phyloP scores from a whole-genome alignment of 2,113 vertebrate species.

The Hystrix brachyura region DNA sequence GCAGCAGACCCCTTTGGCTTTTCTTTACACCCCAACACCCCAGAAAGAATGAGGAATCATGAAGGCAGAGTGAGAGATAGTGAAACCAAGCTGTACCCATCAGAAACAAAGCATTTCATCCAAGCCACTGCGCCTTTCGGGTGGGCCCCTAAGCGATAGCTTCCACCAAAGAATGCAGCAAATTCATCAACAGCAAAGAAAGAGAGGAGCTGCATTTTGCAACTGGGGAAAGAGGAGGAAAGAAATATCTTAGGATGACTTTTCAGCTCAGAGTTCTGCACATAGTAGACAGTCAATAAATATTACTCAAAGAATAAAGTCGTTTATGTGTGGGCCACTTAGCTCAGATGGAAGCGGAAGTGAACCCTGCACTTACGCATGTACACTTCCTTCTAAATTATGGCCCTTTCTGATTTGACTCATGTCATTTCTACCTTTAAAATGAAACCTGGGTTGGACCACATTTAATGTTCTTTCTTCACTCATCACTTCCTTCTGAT shows the following conservation, averaged over 20 bases:
- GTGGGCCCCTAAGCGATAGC: background rate
- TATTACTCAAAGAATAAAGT: slow-evolving; percentile 24
- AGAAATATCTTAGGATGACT: background rate
- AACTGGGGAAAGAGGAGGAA: background rate
- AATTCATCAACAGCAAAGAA: slow-evolving; percentile 28
- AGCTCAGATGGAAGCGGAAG: background rate
- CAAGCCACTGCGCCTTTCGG: background rate
- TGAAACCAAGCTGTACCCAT: no score
- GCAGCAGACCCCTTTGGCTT: background rate
- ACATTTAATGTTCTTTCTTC: background rate
- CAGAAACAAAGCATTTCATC: background rate
- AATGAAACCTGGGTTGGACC: slow-evolving; percentile 31
- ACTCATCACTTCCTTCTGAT: slow-evolving; percentile 17
- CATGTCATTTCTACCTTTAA: slow-evolving; percentile 55
- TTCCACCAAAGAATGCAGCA: slow-evolving; percentile 35
- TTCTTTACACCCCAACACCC: slow-evolving; percentile 5
- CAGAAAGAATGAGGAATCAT: slow-evolving; percentile 18
- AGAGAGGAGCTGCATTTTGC: slow-evolving; percentile 23
- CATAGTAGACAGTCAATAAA: slow-evolving; percentile 50
- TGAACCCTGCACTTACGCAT: background rate
- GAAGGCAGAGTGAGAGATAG: slow-evolving; percentile 45
- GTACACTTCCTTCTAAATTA: slow-evolving; percentile 26
- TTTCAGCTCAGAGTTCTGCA: slow-evolving; percentile 2
- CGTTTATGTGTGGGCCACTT: background rate
- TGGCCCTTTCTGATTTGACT: background rate